These are phyloP conservation scores for Epinephelus moara DNA, from an alignment of 2,113 vertebrate species.

Conservation along the genomic window DNA sequence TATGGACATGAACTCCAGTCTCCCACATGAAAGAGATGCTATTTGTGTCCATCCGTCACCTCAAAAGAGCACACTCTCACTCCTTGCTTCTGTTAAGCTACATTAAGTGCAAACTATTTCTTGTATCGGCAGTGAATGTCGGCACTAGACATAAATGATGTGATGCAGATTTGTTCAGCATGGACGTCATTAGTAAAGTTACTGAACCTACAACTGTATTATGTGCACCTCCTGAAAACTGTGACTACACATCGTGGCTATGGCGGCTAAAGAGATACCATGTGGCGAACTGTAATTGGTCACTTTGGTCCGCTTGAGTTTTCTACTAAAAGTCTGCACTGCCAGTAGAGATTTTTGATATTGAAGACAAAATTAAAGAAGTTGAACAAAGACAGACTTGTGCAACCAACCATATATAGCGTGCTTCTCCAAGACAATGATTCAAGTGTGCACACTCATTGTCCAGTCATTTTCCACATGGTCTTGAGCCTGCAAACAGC, in stretches of 20 bases:
- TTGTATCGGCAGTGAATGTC: neutral
- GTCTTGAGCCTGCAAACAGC: neutral
- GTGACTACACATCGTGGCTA: neutral
- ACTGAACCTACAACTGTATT: too few relatives aligned
- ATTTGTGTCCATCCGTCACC: neutral
- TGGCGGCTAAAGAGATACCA: neutral
- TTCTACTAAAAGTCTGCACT: neutral
- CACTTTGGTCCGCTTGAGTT: neutral
- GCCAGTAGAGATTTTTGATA: neutral
- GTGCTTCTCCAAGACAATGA: neutral
- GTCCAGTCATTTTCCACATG: neutral
- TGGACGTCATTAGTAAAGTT: too few relatives aligned
- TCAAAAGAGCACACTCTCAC: neutral
- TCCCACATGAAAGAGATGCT: neutral
- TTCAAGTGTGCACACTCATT: neutral
- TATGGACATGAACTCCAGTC: too few relatives aligned
- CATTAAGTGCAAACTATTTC: neutral
- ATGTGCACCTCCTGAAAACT: too few relatives aligned
- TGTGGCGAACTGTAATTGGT: neutral
- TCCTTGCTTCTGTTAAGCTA: too few relatives aligned
- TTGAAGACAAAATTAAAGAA: neutral
- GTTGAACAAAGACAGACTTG: neutral
- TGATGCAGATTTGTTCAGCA: too few relatives aligned
- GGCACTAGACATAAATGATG: too few relatives aligned
- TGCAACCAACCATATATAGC: neutral